Conservation (phyloP, 2,113 vertebrate species). For the Vulpes ferrilata region DNA sequence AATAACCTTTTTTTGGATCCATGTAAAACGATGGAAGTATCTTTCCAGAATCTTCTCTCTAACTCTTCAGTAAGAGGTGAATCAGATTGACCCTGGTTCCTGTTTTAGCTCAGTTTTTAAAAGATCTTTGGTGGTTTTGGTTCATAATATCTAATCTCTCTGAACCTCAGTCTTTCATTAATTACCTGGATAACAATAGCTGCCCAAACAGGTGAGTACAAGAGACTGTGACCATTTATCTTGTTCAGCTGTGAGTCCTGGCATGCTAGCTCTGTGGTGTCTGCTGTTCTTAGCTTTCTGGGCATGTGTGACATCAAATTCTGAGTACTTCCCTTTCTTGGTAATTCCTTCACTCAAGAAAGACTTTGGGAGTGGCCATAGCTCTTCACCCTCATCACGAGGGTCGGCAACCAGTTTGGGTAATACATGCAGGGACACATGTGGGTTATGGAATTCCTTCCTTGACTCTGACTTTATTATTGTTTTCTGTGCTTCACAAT, state of each 20-base stretch:
- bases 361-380: fast-evolving
- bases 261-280: fast-evolving
- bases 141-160: not conserved
- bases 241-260: fast-evolving
- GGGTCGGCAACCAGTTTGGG: not conserved
- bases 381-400: fast-evolving
- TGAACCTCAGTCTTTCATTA: not conserved
- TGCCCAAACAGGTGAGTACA: fast-evolving
- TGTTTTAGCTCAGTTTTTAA: not conserved
- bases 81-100: too few relatives aligned
- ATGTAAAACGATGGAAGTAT: not conserved
- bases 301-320: fast-evolving
- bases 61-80: not conserved
- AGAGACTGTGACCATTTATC: fast-evolving
- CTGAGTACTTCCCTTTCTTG: not conserved
- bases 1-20: not conserved
- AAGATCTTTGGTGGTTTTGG: not conserved
- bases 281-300: too few relatives aligned
- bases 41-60: not conserved
- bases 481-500: not conserved
- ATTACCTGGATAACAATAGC: not conserved
- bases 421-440: not conserved
- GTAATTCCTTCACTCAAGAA: not conserved
- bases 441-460: fast-evolving
- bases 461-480: fast-evolving